phyloP scores from a whole-genome alignment of 1,140 invertebrate genomes.

The Diplogasteroides magnus region DNA sequence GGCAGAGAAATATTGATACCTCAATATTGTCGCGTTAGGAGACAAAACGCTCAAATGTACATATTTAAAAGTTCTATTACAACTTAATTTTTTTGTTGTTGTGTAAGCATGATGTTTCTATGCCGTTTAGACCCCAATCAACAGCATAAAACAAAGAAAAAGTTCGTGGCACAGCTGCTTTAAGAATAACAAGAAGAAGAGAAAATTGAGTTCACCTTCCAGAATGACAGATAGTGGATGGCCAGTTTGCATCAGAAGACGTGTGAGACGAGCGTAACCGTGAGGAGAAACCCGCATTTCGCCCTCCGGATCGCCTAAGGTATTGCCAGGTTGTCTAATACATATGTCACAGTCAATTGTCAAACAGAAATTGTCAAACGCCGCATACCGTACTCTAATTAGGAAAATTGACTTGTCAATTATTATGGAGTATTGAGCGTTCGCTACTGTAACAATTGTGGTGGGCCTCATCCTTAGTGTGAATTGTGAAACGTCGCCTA shows the following conservation, averaged over 20 bases:
- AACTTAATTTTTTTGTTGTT: no score
- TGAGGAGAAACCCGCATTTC: conserved; percentile 57
- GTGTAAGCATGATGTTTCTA: no score
- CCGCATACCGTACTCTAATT: neutral
- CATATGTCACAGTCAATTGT: neutral
- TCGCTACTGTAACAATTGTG: conserved; percentile 5
- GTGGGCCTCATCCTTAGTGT: neutral
- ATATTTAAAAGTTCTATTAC: no score
- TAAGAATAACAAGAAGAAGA: neutral
- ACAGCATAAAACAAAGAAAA: no score
- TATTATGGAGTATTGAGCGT: neutral
- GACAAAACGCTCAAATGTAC: no score
- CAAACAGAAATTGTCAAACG: conserved; percentile 5
- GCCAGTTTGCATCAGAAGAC: neutral
- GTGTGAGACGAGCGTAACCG: conserved; percentile 59
- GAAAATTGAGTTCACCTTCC: neutral
- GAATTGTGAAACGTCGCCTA: conserved; percentile 28
- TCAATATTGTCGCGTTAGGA: no score
- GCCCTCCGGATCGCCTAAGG: conserved; percentile 53
- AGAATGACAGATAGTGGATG: neutral
- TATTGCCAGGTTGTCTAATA: conserved; percentile 2
- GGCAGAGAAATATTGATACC: no score
- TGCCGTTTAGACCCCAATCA: no score
- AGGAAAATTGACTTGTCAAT: neutral
- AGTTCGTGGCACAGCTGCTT: no score